Base-by-base conservation (phyloP, 2,888 invertebrate species). In the Sarcophaga rosellei region DNA sequence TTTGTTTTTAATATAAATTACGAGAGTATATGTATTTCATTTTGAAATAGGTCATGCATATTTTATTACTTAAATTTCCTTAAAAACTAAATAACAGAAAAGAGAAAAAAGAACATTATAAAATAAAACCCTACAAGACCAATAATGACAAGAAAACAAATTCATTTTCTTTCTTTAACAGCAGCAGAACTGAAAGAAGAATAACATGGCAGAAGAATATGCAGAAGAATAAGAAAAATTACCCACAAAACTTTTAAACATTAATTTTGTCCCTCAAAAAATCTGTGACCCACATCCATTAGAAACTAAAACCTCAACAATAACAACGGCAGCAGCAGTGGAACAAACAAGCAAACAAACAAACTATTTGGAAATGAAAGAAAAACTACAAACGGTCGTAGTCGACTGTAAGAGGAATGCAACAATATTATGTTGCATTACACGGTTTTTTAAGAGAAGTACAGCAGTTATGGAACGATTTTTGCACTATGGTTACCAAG, bases 221-320 rank as follows among this genome's bases (percentile, higher is more conserved):
- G 35, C 35, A 35, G 35, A 35, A 35, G 35, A 35, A 35, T 35
- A 35, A 35, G 35, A 35, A 69, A 69, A 72, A 53, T 70, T 82
- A 70, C 70, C 81, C 73, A 53, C 45, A 74, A 53, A 81, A 78
- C 59, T 85, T 85, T 85, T 53, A 21, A 53, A 70, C 78, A 81
- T 75, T 85, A 82, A 79, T 81, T 44, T 68, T 75, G 81, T 85
- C 81, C 74, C 78, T 70, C 63, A 81, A 81, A 53, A 53, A 79
- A 61, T 78, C 81, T 78, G 45, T 85, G 81, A 85, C 85, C 84
- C 81, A 85, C 73, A 81, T 77, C 62, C 68, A 81, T 82, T 82
- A 77, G 61, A 82, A 69, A 21, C 61, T 23, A 65, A 77, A 82
- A 76, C 72, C 82, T 72, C 70, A 66, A 65, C 57, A 59, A 73